Evolutionary conservation across 2,888 invertebrate species (phyloP).

Genomic region (Agrochola circellaris): DNA sequence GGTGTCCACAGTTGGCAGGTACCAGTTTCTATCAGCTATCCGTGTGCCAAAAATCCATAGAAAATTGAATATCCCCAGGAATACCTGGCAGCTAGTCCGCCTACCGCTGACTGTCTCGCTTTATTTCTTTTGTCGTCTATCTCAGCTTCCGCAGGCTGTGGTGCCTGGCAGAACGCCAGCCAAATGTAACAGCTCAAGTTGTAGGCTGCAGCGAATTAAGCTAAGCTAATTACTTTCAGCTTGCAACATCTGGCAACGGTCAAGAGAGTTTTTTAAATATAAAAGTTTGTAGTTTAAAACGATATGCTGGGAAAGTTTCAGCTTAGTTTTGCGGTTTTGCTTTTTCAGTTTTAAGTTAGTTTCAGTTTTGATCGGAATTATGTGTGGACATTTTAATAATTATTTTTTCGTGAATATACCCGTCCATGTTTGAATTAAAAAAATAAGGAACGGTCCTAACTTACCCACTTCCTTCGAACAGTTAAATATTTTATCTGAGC

Average conservation of each 20-base stretch:
- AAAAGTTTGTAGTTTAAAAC: slow-evolving; percentile 33
- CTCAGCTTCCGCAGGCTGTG: slow-evolving; percentile 76
- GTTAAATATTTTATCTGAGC: no score
- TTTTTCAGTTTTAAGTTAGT: neutral
- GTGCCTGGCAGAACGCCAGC: slow-evolving; percentile 78
- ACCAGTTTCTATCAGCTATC: neutral
- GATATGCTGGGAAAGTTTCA: neutral
- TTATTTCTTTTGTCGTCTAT: slow-evolving; percentile 83
- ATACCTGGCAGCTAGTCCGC: slow-evolving; percentile 36
- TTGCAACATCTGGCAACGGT: slow-evolving; percentile 41
- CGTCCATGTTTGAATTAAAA: neutral
- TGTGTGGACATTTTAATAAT: neutral
- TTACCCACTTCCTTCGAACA: neutral
- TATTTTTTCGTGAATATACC: neutral
- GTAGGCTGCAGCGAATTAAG: slow-evolving; percentile 64
- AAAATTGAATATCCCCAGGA: slow-evolving; percentile 41
- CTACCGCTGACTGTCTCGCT: slow-evolving; percentile 68
- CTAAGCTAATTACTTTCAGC: slow-evolving; percentile 59
- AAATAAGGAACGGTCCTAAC: neutral
- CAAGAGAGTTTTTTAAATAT: slow-evolving; percentile 31
- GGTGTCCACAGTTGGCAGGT: neutral
- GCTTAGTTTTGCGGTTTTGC: neutral
- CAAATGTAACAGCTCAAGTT: slow-evolving; percentile 63
- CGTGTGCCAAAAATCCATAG: slow-evolving; percentile 6
- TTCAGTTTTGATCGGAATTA: neutral